These are phyloP conservation scores for Anguilla obscura DNA, from an alignment of 2,797 vertebrate genomes.

Conservation along the genomic window DNA sequence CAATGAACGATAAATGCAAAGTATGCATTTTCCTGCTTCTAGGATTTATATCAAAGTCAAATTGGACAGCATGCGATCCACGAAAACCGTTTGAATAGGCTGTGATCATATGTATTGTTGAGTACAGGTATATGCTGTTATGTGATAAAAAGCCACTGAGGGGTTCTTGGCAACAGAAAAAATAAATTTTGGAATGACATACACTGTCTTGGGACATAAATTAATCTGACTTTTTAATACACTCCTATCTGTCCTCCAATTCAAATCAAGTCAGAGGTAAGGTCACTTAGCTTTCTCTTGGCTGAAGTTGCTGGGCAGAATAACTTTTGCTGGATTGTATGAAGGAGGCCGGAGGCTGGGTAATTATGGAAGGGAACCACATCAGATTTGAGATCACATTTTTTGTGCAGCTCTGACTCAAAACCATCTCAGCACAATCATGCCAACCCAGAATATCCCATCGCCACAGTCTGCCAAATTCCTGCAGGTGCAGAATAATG, in stretches of 20 bases:
- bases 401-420: not conserved
- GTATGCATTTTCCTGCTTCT: too few relatives aligned
- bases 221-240: constrained; percentile 38
- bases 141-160: not conserved
- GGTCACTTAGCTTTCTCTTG: not conserved
- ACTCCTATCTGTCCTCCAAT: constrained; percentile 32
- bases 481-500: not conserved
- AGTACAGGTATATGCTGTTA: not conserved
- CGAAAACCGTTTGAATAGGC: too few relatives aligned
- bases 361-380: not conserved
- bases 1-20: too few relatives aligned
- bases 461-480: not conserved
- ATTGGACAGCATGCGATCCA: too few relatives aligned
- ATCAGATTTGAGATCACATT: not conserved
- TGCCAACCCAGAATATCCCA: not conserved
- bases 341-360: not conserved
- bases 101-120: not conserved
- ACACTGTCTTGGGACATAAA: constrained; percentile 32
- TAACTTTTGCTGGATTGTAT: not conserved
- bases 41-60: too few relatives aligned
- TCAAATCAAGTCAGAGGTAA: constrained; percentile 38
- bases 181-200: constrained; percentile 7
- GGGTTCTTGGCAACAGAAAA: not conserved
- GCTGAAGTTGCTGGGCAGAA: constrained; percentile 10
- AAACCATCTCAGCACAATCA: not conserved